These are phyloP conservation scores for Phenganax subtilis DNA, from an alignment of 92 coral and sea anemone genomes.

Conservation along the genomic window DNA sequence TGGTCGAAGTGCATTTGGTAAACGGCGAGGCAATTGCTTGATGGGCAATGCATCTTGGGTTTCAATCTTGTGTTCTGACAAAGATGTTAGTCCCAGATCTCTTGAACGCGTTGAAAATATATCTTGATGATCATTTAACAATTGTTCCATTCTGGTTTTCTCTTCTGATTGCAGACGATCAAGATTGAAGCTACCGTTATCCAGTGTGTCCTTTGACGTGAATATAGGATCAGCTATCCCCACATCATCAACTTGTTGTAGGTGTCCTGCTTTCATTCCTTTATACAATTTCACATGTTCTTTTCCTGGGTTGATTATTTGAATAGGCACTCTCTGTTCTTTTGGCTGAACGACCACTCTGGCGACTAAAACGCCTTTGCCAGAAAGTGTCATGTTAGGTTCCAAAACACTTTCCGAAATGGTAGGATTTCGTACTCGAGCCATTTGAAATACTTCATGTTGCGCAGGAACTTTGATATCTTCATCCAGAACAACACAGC, in stretches of 20 bases:
- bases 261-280: no score
- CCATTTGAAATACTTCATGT: not conserved
- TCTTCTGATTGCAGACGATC: not conserved
- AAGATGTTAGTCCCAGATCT: not conserved
- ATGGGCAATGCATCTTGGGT: constrained; percentile 3
- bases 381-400: no score
- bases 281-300: no score
- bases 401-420: not conserved
- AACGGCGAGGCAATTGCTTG: not conserved
- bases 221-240: not conserved
- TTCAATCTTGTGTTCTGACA: not conserved
- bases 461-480: not conserved
- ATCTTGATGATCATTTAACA: not conserved
- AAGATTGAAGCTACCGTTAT: not conserved
- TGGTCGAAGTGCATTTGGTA: not conserved
- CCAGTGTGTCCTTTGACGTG: not conserved
- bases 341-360: no score
- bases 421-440: not conserved
- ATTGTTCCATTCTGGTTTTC: not conserved
- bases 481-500: constrained; percentile 4
- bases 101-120: not conserved
- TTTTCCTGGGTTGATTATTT: no score
- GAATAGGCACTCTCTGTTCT: no score
- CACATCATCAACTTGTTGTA: no score
- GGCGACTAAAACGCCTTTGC: no score